Base-by-base conservation (phyloP, 2,888 invertebrate species). In the Orthosia gracilis region DNA sequence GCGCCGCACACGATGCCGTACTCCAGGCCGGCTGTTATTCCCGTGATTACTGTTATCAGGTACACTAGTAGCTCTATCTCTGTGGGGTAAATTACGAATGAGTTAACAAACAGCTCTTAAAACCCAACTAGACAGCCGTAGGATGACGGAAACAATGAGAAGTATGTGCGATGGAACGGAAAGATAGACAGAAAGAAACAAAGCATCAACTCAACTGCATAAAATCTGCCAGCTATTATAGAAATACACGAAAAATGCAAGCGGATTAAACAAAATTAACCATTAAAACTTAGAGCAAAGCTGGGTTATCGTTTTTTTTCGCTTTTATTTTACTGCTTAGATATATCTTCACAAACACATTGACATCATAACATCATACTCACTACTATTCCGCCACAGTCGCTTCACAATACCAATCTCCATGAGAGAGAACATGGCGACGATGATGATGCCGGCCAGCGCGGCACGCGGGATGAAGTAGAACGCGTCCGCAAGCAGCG, bases 391-490 rank as follows among this genome's bases (percentile, higher is more conserved):
- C 87, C 97, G 97, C 98, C 98, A 99, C 62, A 99, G 96, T 11
- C 97, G 95, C 15, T 91, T 91, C 26, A 98, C 97, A 21, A 98
- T 97, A 55, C 97, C 95, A 79, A 97, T 96, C 83, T 99, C 98
- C 12, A 99, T 97, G 97, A 99, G 98, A 85, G 98, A 98, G 82
- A 98, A 97, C 97, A 99, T 99, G 31, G 99, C 99, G 50, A 98
- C 97, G 82, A 99, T 98, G 85, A 99, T 99, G 79, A 99, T 98
- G 2, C 98, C 98, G 0, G 99, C 98, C 12, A 99, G 95, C 0
- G 98, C 98, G 0, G 99, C 97, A 89, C 98, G 98, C 1, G 99
- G 99, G 88, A 99, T 98, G 94, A 97, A 99, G 91, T 97, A 97
- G 92, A 99, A 99, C 23, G 98, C 97, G 0, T 97, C 97, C 0